Evolutionary conservation across 2,113 vertebrate genomes (phyloP).

Genomic region (Donacobius atricapilla): DNA sequence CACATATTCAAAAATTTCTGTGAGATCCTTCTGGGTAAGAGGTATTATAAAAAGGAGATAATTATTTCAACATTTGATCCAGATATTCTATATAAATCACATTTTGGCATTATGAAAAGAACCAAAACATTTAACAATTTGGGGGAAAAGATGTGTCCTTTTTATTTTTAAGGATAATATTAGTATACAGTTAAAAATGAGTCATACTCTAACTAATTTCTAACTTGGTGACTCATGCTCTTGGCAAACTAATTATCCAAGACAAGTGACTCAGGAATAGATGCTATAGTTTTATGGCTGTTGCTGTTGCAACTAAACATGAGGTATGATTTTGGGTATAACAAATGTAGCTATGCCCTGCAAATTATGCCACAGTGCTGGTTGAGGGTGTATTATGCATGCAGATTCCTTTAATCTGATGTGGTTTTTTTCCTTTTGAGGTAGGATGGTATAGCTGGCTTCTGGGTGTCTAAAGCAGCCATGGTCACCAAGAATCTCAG

Average conservation of each 20-base stretch:
- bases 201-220: not conserved
- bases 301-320: not conserved
- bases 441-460: slow-evolving; percentile 68
- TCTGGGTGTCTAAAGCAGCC: slow-evolving; percentile 71
- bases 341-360: not conserved
- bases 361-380: not conserved
- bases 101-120: not conserved
- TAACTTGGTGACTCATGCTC: not conserved
- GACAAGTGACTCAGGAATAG: not conserved
- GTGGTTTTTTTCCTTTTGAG: slow-evolving; percentile 43
- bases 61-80: not conserved
- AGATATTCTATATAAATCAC: not conserved
- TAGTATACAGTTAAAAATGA: slow-evolving; percentile 13
- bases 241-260: slow-evolving; percentile 1
- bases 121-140: not conserved
- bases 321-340: not conserved
- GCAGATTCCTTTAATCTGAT: not conserved
- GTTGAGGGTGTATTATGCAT: not conserved
- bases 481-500: slow-evolving; percentile 72
- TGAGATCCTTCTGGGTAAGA: not conserved
- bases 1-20: not conserved
- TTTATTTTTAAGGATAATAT: not conserved
- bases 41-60: not conserved
- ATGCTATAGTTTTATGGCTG: not conserved
- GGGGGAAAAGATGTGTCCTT: not conserved